A percentile compares a stretch with the other conserved stretches of the same genome.
These are phyloP conservation scores for Apogon talboti DNA, from an alignment of 2,797 vertebrate species.

Conservation along the genomic window DNA sequence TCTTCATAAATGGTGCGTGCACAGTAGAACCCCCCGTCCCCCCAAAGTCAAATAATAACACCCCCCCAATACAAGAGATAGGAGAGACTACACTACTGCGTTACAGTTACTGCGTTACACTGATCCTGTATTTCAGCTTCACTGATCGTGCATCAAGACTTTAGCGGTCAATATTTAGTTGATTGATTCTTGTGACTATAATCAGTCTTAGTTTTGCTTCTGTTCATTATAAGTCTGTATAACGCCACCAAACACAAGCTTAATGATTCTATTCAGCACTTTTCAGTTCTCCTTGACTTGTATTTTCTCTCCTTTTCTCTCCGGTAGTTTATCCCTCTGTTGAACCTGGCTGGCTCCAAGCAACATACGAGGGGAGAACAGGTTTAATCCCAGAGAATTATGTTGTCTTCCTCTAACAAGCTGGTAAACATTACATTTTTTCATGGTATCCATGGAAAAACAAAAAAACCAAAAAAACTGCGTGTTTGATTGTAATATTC, in stretches of 20 bases:
- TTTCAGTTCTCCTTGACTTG: conserved; percentile 14
- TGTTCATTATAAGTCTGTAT: conserved; percentile 2
- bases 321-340: conserved; percentile 91
- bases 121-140: no score
- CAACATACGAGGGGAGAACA: conserved; percentile 93
- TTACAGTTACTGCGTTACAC: no score
- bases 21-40: no score
- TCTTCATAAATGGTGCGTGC: no score
- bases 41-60: no score
- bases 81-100: no score
- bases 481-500: conserved; percentile 20
- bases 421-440: conserved; percentile 79
- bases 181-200: conserved; percentile 15
- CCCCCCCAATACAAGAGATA: no score
- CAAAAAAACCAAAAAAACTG: conserved; percentile 22
- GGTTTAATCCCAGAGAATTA: conserved; percentile 96
- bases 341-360: conserved; percentile 97
- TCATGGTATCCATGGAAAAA: conserved; percentile 95
- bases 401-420: conserved; percentile 90
- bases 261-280: conserved; percentile 16
- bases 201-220: neutral
- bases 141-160: no score
- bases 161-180: conserved; percentile 11
- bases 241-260: neutral
- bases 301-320: conserved; percentile 28